Conservation (phyloP, 2,113 vertebrate species). For the Pachyramphus minor region DNA sequence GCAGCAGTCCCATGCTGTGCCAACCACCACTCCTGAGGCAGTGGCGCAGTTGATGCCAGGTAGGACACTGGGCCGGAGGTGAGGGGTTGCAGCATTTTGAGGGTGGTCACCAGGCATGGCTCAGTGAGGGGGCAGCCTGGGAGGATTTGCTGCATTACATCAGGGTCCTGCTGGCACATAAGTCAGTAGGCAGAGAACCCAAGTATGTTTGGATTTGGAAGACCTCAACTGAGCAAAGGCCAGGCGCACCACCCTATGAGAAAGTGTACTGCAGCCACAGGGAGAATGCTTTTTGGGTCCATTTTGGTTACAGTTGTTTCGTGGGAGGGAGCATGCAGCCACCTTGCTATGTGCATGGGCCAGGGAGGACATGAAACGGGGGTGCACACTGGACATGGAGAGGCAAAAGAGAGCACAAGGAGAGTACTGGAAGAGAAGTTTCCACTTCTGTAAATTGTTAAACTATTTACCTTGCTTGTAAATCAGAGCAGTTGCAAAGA, state of each 20-base stretch:
- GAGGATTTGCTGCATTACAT: rapidly evolving
- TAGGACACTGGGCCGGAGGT: slow-evolving; percentile 11
- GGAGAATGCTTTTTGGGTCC: not conserved
- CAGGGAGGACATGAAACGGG: rapidly evolving
- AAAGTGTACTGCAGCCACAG: not conserved
- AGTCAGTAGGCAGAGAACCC: not conserved
- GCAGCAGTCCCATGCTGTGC: slow-evolving; percentile 55
- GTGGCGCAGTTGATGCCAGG: slow-evolving; percentile 76
- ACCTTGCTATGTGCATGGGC: rapidly evolving
- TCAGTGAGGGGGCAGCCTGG: rapidly evolving
- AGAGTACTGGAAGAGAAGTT: not conserved
- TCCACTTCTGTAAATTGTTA: rapidly evolving
- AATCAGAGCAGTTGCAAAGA: not conserved
- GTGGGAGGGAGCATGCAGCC: rapidly evolving
- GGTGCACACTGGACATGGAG: rapidly evolving
- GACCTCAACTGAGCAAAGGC: not conserved
- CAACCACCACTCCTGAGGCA: slow-evolving; percentile 64
- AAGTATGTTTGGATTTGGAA: not conserved
- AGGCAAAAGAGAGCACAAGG: not conserved
- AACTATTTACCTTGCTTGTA: not conserved
- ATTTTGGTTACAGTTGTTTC: not conserved
- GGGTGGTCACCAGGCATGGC: too few species aligned
- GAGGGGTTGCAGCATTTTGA: rapidly evolving
- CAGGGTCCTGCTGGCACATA: rapidly evolving
- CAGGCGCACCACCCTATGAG: rapidly evolving